Base-by-base conservation (phyloP, 2,888 invertebrate genomes). In the Tetheella fluctuosa region DNA sequence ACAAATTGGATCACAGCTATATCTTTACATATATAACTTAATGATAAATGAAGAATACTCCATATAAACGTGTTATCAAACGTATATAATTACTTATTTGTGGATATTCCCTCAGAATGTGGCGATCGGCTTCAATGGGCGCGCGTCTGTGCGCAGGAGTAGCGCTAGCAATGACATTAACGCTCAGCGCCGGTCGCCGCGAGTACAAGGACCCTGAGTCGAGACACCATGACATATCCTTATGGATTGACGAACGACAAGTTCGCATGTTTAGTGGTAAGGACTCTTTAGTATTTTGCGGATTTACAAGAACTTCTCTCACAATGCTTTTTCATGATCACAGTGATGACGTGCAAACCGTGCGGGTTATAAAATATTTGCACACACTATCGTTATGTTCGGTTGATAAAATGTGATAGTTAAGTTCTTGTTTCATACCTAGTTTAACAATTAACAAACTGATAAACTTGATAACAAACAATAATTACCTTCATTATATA, bases 241-340 rank as follows among this genome's bases (percentile, higher is more conserved):
- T 98, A 64, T 98, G 98, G 98, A 98, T 98, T 79, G 97, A 97
- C 85, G 97, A 97, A 82, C 96, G 97, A 74, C 98, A 98, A 94
- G 96, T 98, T 59, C 96, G 97, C 91, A 96, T 97, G 95, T 96
- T 98, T 78, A 97, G 97, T 88, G 98, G 98, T 97, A 84, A 94
- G 93, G 59, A 34, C 4, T 6, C 13, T 25, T 25, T n/a, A 25
- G 4, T 25, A 10, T 8, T 2, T 25, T 7, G 15, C 10, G 7
- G 28, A 28, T 28, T 28, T 28, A 3, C 28, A 3, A 28, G 28
- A 28, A 28, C 10, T 30, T 30, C 30, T 10, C 30, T 30, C 30
- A 10, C 30, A 30, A 30, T 30, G 30, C 10, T 10, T 30, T 2
- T 13, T 15, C 37, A 37, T 37, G 15, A 15, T 7, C n/a, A n/a